phyloP scores from a whole-genome alignment of 2,113 vertebrate genomes.

The Kobus ellipsiprymnus region DNA sequence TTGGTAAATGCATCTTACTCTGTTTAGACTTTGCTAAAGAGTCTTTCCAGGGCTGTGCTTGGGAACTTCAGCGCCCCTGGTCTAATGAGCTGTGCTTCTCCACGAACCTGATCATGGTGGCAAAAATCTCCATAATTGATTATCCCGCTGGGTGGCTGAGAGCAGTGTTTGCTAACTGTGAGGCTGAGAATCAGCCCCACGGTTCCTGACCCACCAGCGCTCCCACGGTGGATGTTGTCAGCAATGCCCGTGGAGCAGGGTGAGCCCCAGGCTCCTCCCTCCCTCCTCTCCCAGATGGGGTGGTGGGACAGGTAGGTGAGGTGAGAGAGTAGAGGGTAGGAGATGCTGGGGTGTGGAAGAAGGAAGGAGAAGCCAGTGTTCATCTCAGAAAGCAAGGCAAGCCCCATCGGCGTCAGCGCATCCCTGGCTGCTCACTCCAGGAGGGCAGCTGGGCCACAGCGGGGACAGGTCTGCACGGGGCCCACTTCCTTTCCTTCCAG shows the following conservation, averaged over 20 bases:
- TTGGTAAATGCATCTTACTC: accelerated
- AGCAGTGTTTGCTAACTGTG: conserved; percentile 59
- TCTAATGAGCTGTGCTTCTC: conserved; percentile 73
- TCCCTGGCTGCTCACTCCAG: not conserved
- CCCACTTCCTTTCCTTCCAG: not conserved
- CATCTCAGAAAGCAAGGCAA: not conserved
- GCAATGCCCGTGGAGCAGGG: not conserved
- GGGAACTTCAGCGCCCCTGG: conserved; percentile 66
- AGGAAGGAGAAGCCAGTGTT: not conserved
- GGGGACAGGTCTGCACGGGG: accelerated
- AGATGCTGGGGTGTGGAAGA: not conserved
- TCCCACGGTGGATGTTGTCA: accelerated
- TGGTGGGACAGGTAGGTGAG: not conserved
- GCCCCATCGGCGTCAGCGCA: accelerated
- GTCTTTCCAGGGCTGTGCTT: conserved; percentile 52
- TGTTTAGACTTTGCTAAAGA: conserved; percentile 9
- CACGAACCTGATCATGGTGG: conserved; percentile 74
- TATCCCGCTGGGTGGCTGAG: conserved; percentile 65
- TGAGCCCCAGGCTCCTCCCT: not conserved
- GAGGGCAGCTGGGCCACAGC: not conserved
- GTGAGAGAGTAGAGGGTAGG: no score
- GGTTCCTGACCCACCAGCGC: accelerated
- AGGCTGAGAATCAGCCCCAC: not conserved
- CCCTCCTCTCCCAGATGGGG: no score
- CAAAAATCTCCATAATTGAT: conserved; percentile 80